Evolutionary conservation across 1,140 invertebrate genomes (phyloP), one percentile per base, ranked within the genome.

Genomic region (Tetramorium simillimum): DNA sequence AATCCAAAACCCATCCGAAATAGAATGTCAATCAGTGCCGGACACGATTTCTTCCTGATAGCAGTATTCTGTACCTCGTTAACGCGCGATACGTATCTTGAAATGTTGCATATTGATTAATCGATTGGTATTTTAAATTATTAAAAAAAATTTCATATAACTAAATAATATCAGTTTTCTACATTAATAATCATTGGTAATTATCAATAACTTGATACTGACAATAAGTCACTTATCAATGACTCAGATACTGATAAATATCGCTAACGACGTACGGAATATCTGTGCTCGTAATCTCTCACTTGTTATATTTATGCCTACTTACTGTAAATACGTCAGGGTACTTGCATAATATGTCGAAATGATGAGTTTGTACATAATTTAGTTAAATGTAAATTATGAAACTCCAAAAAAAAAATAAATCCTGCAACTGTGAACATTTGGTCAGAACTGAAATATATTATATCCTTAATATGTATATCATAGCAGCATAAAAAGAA

Each of bases 1-100:
- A 84, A 58, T 24, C 80, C 1, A 84, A 84, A 49, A 84, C 77
- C 5, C 90, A 91, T 87, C 24, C 72, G 24, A 91, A 91, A 85
- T 91, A 91, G 63, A 60, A 62, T 40, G 16, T 77, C 10, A 46
- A 24, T 77, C 7, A 46, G 18, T 14, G 3, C 33, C 43, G 12
- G 7, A 18, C 10, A 56, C 10, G 33, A 3, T 80, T 67, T 51
- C 63, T 33, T 51, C 33, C 60, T 21, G 5, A 33, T 21, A 78
- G 40, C 28, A 65, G 28, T 65, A 49, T 65, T 65, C 18, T n/a
- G 43, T 78, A 78, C 24, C 33, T n/a, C 3, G 40, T 69, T 53
- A 43, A 56, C 14, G 7, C 9, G 10, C 18, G 49, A n/a, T 51
- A 28, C 18, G 18, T 21, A 14, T 49, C 43, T 24, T 46, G 12